Conservation (phyloP, 2,888 invertebrate genomes). For the Conchocele bisecta region DNA sequence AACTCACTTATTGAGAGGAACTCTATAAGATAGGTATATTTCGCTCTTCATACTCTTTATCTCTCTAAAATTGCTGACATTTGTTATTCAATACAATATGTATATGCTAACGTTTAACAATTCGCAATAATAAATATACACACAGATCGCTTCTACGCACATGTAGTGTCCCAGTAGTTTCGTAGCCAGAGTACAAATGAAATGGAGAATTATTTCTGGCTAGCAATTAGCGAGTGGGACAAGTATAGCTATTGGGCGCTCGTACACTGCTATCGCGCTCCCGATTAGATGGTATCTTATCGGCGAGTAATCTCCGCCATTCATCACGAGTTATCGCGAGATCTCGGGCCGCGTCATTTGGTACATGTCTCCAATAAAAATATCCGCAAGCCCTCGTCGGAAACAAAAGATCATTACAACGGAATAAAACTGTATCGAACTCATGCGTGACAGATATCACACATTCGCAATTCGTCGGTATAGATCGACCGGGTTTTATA, state of each 20-base stretch:
- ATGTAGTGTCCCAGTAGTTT: no score
- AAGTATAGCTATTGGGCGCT: slow-evolving; percentile 51
- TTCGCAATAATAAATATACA: no score
- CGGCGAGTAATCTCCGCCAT: slow-evolving; percentile 49
- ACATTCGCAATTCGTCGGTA: not conserved
- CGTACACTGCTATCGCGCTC: slow-evolving; percentile 43
- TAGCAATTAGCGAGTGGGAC: slow-evolving; percentile 46
- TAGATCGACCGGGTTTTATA: not conserved
- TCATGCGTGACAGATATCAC: not conserved
- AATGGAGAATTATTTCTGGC: not conserved
- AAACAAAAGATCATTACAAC: slow-evolving; percentile 21
- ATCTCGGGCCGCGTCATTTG: slow-evolving; percentile 53
- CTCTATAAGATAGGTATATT: no score
- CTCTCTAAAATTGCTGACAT: no score
- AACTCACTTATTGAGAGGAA: no score
- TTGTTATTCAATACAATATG: no score
- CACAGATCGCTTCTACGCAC: no score
- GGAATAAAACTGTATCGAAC: not conserved
- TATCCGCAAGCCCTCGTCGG: not conserved
- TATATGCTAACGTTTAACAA: no score
- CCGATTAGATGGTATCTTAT: slow-evolving; percentile 59
- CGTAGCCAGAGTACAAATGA: no score
- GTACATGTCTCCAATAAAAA: slow-evolving; percentile 33
- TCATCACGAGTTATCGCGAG: slow-evolving; percentile 50
- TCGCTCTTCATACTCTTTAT: no score